A percentile compares a stretch with the other conserved stretches of the same genome.
Evolutionary conservation across 2,113 vertebrate species (phyloP).

Genomic region (Callorhinus ursinus): DNA sequence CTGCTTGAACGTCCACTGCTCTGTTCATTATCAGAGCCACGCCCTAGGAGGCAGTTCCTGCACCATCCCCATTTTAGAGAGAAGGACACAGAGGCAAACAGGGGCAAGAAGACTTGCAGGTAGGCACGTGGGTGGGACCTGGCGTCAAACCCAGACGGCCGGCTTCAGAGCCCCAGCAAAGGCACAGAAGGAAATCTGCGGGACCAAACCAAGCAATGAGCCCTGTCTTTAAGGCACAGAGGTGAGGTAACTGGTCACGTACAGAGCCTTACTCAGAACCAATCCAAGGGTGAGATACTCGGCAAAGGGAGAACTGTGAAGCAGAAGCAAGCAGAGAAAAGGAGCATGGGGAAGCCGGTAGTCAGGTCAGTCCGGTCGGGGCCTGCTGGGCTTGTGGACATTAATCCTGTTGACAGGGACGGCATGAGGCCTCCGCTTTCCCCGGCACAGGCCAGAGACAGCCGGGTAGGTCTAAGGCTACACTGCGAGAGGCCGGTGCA

Average conservation of each 20-base stretch:
- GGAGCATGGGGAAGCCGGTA: fast-evolving
- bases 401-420: not conserved
- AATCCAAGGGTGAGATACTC: fast-evolving
- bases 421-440: not conserved
- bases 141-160: not conserved
- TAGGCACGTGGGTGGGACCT: not conserved
- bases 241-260: fast-evolving
- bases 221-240: not conserved
- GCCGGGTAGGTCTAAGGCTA: not conserved
- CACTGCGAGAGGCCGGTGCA: fast-evolving
- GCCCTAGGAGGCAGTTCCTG: not conserved
- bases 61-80: not conserved
- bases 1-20: fast-evolving
- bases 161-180: not conserved
- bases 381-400: not conserved
- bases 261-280: not conserved
- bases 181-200: not conserved
- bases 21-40: fast-evolving
- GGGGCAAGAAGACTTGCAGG: not conserved
- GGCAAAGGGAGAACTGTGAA: not conserved
- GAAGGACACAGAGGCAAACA: not conserved
- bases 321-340: not conserved
- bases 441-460: not conserved
- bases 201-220: fast-evolving
- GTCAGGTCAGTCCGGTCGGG: not conserved